Conservation (phyloP, 2,797 vertebrate genomes). For the Calcarius lapponicus region DNA sequence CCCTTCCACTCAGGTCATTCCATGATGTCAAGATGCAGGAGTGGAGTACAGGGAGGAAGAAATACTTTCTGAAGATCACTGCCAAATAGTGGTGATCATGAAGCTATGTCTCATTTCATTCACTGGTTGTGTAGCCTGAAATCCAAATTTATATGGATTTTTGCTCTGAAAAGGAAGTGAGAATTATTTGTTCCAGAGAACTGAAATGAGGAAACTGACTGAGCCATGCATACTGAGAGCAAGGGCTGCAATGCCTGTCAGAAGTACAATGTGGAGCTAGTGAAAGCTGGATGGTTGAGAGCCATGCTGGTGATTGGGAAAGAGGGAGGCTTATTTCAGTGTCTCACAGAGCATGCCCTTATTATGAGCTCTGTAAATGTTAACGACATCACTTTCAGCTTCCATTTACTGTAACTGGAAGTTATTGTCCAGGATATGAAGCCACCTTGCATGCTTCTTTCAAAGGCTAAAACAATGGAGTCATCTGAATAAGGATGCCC, state of each 20-base stretch:
- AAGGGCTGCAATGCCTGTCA: background rate
- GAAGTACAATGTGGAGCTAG: background rate
- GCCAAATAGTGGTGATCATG: background rate
- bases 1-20: background rate
- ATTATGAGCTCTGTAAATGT: background rate
- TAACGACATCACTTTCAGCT: background rate
- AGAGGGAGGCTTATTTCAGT: background rate
- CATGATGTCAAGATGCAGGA: background rate
- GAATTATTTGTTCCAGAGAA: background rate
- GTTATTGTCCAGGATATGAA: background rate
- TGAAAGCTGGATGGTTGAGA: background rate
- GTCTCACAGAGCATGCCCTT: background rate
- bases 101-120: background rate
- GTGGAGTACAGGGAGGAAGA: background rate
- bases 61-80: background rate
- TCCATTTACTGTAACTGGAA: background rate
- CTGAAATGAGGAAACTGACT: background rate
- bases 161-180: background rate
- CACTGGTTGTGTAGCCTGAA: background rate
- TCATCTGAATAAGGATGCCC: background rate
- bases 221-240: too few relatives aligned
- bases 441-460: background rate
- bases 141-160: background rate
- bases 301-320: background rate
- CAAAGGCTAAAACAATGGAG: background rate